These are phyloP conservation scores for Drosophila novamexicana DNA, from an alignment of 1,140 invertebrate genomes.

Conservation along the genomic window DNA sequence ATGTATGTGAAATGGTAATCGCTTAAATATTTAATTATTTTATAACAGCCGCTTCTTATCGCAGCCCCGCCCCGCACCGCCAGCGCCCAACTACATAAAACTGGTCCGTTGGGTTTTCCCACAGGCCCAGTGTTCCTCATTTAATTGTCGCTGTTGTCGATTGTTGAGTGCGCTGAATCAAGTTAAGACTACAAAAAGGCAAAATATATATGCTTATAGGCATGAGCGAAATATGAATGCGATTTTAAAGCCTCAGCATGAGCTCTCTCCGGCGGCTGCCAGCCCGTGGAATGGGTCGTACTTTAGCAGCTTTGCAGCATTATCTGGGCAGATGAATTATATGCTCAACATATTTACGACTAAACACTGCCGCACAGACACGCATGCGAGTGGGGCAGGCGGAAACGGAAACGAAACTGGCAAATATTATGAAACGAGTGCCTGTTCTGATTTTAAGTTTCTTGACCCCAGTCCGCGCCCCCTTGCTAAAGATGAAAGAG, in stretches of 20 bases:
- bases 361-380: constrained; percentile 28
- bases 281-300: constrained; percentile 16
- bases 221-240: constrained; percentile 67
- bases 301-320: constrained; percentile 65
- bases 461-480: constrained; percentile 25
- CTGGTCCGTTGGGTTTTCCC: constrained; percentile 68
- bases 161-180: constrained; percentile 25
- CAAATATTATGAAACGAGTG: constrained; percentile 67
- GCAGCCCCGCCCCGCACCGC: background rate
- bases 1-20: constrained; percentile 27
- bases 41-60: constrained; percentile 9
- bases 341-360: constrained; percentile 72
- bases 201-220: background rate
- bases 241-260: constrained; percentile 48
- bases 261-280: constrained; percentile 7
- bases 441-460: constrained; percentile 74
- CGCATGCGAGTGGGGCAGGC: constrained; percentile 2
- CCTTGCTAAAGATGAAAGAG: constrained; percentile 24
- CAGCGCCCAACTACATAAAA: constrained; percentile 22
- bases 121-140: constrained; percentile 22
- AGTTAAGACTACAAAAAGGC: background rate
- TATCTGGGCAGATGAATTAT: constrained; percentile 70
- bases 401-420: constrained; percentile 66
- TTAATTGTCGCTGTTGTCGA: constrained; percentile 27
- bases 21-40: constrained; percentile 30